A percentile compares a stretch with the other conserved stretches of the same genome.
phyloP scores from a whole-genome alignment of 1,140 invertebrate genomes.

The Himalopsyche phryganea region DNA sequence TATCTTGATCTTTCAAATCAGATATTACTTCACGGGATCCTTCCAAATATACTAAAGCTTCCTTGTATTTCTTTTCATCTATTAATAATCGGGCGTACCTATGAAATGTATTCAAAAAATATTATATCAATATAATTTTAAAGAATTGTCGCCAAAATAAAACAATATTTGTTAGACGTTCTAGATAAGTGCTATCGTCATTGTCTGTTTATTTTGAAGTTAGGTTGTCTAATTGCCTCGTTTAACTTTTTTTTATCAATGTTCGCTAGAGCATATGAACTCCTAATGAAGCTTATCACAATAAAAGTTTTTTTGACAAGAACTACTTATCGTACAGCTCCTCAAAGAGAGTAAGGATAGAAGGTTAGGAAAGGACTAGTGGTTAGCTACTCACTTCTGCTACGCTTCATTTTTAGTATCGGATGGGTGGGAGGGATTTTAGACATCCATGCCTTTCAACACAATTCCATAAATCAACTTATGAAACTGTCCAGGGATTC shows the following conservation, averaged over 20 bases:
- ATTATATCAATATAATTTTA: not conserved
- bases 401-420: no score
- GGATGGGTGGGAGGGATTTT: no score
- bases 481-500: no score
- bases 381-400: no score
- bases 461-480: no score
- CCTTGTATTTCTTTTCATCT: conserved; percentile 57
- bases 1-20: conserved; percentile 62
- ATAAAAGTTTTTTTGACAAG: no score
- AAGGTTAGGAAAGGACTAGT: no score
- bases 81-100: conserved; percentile 74
- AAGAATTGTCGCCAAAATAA: not conserved
- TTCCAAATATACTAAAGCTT: conserved; percentile 65
- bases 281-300: no score
- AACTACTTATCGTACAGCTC: no score
- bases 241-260: not conserved
- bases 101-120: not conserved
- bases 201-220: not conserved
- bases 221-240: not conserved
- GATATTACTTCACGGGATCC: conserved; percentile 67
- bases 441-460: no score
- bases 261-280: no score
- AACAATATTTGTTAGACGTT: not conserved
- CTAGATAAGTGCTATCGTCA: not conserved
- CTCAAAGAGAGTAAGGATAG: no score